Conservation (phyloP, 30 jellyfish, hydroid and myxozoan genomes). For the Hydra vulgaris region DNA sequence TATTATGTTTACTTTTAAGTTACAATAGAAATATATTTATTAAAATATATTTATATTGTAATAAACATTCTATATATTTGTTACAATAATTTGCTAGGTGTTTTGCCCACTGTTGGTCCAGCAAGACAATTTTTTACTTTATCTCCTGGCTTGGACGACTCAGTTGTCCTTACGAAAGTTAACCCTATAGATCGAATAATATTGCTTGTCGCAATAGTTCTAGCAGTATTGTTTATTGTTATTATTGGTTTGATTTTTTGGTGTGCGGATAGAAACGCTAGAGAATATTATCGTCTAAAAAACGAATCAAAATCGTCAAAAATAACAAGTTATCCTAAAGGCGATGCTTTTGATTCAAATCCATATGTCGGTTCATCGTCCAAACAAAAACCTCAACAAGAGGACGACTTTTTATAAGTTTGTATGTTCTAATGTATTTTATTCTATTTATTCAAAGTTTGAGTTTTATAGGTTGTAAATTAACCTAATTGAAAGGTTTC, state of each 20-base stretch:
- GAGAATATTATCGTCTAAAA: slow-evolving; percentile 8
- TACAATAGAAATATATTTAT: too few species aligned
- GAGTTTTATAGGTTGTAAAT: too few species aligned
- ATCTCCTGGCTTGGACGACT: slow-evolving; percentile 26
- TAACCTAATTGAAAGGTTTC: too few species aligned
- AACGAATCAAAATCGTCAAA: slow-evolving; percentile 10
- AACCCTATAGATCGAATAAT: slow-evolving; percentile 15
- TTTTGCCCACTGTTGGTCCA: slow-evolving; percentile 29
- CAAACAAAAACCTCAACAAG: background rate
- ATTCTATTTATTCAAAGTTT: too few species aligned
- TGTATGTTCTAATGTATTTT: background rate
- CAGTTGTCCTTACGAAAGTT: slow-evolving; percentile 2
- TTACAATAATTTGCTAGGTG: too few species aligned
- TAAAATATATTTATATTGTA: too few species aligned
- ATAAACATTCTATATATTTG: too few species aligned
- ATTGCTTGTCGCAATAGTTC: background rate
- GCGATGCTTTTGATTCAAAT: background rate
- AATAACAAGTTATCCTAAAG: background rate
- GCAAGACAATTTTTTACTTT: slow-evolving; percentile 23
- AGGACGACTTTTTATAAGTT: background rate
- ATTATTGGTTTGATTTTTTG: background rate
- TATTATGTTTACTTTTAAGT: too few species aligned
- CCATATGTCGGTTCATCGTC: background rate
- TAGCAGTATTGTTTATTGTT: slow-evolving; percentile 13
- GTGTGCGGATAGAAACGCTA: background rate